phyloP scores from a whole-genome alignment of 2,888 invertebrate genomes.

The Thymelicus lineola region DNA sequence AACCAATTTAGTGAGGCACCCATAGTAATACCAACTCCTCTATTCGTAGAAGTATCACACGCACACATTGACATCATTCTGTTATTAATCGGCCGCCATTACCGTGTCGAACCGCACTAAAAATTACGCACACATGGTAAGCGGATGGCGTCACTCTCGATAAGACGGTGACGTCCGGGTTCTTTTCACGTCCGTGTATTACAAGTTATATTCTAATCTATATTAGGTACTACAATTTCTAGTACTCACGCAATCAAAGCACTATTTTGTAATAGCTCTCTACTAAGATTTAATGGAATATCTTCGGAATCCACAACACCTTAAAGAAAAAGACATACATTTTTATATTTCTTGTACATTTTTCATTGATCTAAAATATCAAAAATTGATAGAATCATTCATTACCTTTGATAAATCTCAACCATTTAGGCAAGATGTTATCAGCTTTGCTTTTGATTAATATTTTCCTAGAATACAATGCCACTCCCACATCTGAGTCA shows the following conservation, averaged over 20 bases:
- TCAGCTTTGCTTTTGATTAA: slow-evolving; percentile 96
- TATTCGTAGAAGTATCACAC: no score
- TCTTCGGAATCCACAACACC: slow-evolving; percentile 99
- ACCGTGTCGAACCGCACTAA: no score
- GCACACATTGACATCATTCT: no score
- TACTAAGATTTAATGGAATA: slow-evolving; percentile 97
- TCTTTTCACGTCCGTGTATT: no score
- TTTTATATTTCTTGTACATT: neutral
- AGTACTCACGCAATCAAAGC: slow-evolving; percentile 90
- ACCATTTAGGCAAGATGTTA: slow-evolving; percentile 96
- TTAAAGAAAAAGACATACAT: slow-evolving; percentile 53
- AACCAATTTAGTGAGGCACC: no score
- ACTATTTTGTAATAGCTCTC: slow-evolving; percentile 98
- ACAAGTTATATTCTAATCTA: neutral
- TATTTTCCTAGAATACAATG: slow-evolving; percentile 96
- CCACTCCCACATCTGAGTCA: slow-evolving; percentile 93
- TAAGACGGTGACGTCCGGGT: no score
- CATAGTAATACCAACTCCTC: no score
- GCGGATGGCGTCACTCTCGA: no score
- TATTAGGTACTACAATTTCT: neutral
- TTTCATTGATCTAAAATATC: neutral
- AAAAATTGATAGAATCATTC: slow-evolving; percentile 8
- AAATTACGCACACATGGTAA: no score
- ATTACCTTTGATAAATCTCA: slow-evolving; percentile 95
- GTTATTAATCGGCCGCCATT: no score